These are phyloP conservation scores for Drosophila pruinosa DNA, from an alignment of 1,140 invertebrate genomes.

Conservation along the genomic window DNA sequence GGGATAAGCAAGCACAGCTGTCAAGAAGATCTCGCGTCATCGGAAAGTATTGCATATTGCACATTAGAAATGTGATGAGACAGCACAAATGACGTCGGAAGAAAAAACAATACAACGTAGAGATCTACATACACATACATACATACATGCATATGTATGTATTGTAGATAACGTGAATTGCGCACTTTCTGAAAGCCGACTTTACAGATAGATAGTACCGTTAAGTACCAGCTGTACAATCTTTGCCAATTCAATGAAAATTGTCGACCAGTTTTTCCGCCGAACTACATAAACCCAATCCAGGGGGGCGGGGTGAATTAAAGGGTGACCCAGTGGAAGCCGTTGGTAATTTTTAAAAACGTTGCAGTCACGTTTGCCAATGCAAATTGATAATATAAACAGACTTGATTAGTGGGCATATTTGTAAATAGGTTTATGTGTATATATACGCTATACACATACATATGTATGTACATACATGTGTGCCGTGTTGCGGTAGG, in stretches of 20 bases:
- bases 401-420: not conserved
- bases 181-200: not conserved
- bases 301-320: too few species aligned
- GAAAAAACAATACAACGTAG: not conserved
- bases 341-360: not conserved
- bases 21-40: constrained; percentile 1
- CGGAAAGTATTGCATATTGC: not conserved
- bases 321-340: not conserved
- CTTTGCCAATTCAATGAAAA: too few species aligned
- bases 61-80: not conserved
- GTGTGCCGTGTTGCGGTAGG: not conserved
- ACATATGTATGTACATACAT: not conserved
- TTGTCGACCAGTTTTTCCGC: too few species aligned
- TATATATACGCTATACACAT: not conserved
- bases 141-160: not conserved
- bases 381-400: not conserved
- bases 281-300: too few species aligned
- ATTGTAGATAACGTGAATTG: not conserved
- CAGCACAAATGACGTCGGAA: not conserved
- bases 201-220: not conserved
- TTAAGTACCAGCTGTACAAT: not conserved
- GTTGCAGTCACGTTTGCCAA: constrained; percentile 9
- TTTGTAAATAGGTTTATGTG: not conserved
- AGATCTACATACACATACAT: not conserved
- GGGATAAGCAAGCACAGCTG: not conserved